Evolutionary conservation across 2,888 invertebrate genomes (phyloP), one percentile per base, ranked within the genome.

Genomic region (Galerucella calmariensis): DNA sequence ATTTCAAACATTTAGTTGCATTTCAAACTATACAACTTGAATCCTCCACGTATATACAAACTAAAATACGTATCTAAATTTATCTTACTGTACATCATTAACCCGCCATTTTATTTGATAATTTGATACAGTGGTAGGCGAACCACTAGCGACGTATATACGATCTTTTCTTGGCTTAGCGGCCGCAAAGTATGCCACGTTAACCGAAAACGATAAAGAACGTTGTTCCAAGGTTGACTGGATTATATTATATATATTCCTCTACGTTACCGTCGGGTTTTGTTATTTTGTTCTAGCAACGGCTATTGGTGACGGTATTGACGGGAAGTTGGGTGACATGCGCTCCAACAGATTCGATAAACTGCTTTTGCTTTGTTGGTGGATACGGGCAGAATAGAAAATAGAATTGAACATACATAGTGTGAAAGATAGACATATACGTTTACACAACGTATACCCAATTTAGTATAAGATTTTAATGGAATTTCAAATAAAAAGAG

Each of bases 231-330:
- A 62, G 35, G 62, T n/a, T 35, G 41, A 62, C 62, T 62, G 41
- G 62, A 62, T 41, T 41, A 41, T 41, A 41, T 41, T 56, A 27
- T 27, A 27, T 27, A 41, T 41, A 62, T 62, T 62, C 41, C 20
- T 44, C 58, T 68, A 59, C 68, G 58, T 20, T 68, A 58, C 58
- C 44, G 44, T 59, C 58, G 66, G 48, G 41, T 24, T 16, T 56
- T 67, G 58, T 68, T 68, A 58, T 68, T 68, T 68, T 58, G 68
- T 68, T 68, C n/a, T 58, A 68, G 51, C 67, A 14, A 58, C 68
- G 68, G 44, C 68, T 44, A 68, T 68, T 68, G 68, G 68, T 68
- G 68, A 58, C 58, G 68, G 68, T 68, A 68, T 68, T 68, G 68
- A 68, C 58, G 68, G 58, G 58, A 56, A 68, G 35, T 68, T 59